A percentile compares a stretch with the other conserved stretches of the same genome.
phyloP scores from a whole-genome alignment of 2,797 vertebrate species.

The Lindbergichthys nudifrons region DNA sequence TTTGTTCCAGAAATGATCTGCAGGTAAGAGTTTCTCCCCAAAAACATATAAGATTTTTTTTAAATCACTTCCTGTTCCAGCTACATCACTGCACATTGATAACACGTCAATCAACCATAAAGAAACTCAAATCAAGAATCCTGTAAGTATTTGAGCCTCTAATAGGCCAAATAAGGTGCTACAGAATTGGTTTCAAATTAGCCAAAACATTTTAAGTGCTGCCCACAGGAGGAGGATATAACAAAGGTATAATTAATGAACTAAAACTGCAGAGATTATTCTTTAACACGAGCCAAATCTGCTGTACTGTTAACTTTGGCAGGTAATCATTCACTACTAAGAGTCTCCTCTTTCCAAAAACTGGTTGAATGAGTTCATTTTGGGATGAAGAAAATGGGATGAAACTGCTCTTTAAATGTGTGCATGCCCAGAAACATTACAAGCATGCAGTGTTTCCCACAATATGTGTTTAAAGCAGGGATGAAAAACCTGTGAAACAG shows the following conservation, averaged over 20 bases:
- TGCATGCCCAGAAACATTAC: neutral
- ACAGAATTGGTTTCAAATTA: too few relatives aligned
- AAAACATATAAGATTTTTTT: slow-evolving; percentile 1
- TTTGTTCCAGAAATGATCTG: neutral
- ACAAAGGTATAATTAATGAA: neutral
- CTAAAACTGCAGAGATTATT: neutral
- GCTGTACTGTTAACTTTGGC: neutral
- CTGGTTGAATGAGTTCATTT: neutral
- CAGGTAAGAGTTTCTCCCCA: neutral
- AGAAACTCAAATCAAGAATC: too few relatives aligned
- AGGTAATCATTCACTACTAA: slow-evolving; percentile 5
- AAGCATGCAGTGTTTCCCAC: neutral
- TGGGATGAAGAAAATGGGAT: neutral
- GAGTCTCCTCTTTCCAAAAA: neutral
- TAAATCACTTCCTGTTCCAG: neutral
- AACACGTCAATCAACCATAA: neutral
- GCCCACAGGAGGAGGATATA: neutral
- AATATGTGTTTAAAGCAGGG: neutral
- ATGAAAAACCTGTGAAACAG: neutral
- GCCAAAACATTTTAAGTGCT: too few relatives aligned
- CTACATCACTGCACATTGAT: neutral
- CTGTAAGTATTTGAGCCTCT: too few relatives aligned
- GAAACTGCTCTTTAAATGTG: neutral
- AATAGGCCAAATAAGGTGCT: too few relatives aligned
- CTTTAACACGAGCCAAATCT: slow-evolving; percentile 3